Percentiles rank a stretch among this genome's conserved stretches.
These are phyloP conservation scores for Zosterops japonicus DNA, from an alignment of 2,113 vertebrate genomes.

Conservation along the genomic window DNA sequence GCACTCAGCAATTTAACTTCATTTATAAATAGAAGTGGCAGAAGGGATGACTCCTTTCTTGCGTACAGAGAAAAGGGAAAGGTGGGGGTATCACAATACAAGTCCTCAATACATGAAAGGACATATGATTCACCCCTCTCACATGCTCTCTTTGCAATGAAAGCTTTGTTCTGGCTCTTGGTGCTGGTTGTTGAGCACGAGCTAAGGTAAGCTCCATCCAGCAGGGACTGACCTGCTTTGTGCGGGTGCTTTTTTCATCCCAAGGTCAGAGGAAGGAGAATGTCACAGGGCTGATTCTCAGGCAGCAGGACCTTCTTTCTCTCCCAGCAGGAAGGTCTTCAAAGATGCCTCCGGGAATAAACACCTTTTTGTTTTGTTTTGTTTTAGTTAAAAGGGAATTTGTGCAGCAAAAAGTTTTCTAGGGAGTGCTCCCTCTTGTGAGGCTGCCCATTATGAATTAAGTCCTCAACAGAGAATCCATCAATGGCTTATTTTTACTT, in stretches of 20 bases:
- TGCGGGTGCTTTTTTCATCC: neutral
- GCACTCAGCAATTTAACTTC: neutral
- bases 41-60: neutral
- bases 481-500: neutral
- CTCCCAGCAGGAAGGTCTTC: neutral
- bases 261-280: neutral
- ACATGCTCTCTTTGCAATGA: neutral
- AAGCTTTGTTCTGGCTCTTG: neutral
- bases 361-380: too few species aligned
- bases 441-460: neutral
- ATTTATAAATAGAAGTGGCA: neutral
- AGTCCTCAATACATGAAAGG: neutral
- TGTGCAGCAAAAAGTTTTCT: neutral
- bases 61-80: neutral
- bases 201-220: neutral
- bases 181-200: neutral
- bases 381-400: neutral
- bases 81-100: neutral
- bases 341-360: neutral
- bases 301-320: neutral
- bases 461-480: neutral
- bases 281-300: neutral
- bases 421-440: accelerated
- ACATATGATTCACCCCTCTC: conserved; percentile 11
- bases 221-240: neutral